Percentiles rank a stretch among this genome's conserved stretches.
Evolutionary conservation across 2,888 invertebrate genomes (phyloP).

Genomic region (Stenodema calcarata): DNA sequence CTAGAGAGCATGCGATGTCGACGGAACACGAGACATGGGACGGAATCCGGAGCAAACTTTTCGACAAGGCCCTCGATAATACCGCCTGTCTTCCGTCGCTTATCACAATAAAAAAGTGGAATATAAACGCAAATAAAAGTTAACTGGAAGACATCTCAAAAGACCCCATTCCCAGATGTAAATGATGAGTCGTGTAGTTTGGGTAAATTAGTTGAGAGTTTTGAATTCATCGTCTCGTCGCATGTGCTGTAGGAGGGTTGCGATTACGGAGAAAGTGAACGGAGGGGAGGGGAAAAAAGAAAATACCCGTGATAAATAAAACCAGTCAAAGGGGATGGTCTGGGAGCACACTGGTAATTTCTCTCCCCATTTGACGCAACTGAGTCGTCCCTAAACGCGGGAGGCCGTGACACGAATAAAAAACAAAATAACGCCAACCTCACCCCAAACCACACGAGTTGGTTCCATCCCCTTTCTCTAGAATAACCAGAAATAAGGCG

Average conservation of each 20-base stretch:
- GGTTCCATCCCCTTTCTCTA: background rate
- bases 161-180: background rate
- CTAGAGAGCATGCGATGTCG: background rate
- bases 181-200: slow-evolving; percentile 15
- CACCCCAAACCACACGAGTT: background rate
- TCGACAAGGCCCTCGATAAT: background rate
- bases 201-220: slow-evolving; percentile 28
- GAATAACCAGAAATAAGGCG: background rate
- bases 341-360: slow-evolving; percentile 1
- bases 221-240: slow-evolving; percentile 19
- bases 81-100: background rate
- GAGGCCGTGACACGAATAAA: slow-evolving; percentile 25
- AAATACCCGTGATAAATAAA: background rate
- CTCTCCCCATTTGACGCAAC: slow-evolving; percentile 29
- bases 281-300: background rate
- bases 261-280: background rate
- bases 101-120: slow-evolving; percentile 2
- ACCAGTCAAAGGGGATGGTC: background rate
- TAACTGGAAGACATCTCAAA: background rate
- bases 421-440: background rate
- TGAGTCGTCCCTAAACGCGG: background rate
- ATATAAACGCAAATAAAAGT: background rate
- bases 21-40: background rate
- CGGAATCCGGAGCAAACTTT: background rate
- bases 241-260: slow-evolving; percentile 9